Evolutionary conservation across 2,113 vertebrate species (phyloP), one percentile per base, ranked within the genome.

Genomic region (Hippocampus barbouri): DNA sequence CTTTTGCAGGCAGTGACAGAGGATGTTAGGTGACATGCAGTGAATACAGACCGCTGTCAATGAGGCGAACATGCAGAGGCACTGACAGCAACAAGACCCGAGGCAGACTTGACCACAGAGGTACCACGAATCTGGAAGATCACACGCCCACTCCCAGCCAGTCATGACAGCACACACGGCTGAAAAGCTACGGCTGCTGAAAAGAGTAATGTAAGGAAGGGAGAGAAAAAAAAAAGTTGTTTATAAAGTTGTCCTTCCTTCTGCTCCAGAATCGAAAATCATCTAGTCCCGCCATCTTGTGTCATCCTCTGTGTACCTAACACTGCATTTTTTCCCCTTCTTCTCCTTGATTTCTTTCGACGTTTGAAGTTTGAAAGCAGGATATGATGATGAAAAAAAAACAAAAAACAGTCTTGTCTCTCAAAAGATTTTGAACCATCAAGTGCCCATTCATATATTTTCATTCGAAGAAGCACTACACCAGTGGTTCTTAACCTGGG

Each of bases 31-130:
- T 2, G 18, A 16, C 63, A 78, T 25, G 64, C 61, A 64, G 75
- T 47, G 66, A 11, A 16, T 27, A 43, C 34, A 12, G 56, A 23
- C 57, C 74, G 73, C 69, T 67, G 18, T 10, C 51, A 56, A 61
- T 12, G 57, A 74, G 51, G 30, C 74, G 57, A 56, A 71, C 77
- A 69, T 77, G 85, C 74, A 78, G 80, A 74, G 79, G 66, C 79
- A 66, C 0, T 54, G 72, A 82, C 72, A 80, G 70, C 73, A 6
- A 11, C 43, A 0, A 68, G 25, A 72, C 77, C 69, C 27, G 43
- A 64, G 45, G 57, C 65, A 15, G 51, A 66, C 73, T 49, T 49
- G 56, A 62, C 60, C 63, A 41, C 18, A 30, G 30, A 57, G 59
- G 59, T 67, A 74, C 63, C 10, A 16, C 38, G 56, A 56, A 30